A percentile compares a stretch with the other conserved stretches of the same genome.
These are phyloP conservation scores for Drosophila ogumai DNA, from an alignment of 1,140 invertebrate species.

Conservation along the genomic window DNA sequence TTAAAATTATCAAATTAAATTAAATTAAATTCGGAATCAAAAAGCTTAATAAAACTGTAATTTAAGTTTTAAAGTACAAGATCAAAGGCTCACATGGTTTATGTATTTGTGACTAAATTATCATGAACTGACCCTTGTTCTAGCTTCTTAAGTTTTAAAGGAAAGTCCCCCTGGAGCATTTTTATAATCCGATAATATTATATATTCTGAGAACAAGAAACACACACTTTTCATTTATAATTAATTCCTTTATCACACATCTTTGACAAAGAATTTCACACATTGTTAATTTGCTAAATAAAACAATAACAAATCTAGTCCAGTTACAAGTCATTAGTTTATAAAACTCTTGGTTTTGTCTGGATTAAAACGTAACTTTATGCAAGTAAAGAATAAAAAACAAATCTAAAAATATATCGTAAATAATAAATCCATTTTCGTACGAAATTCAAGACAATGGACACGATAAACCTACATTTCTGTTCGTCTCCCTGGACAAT, in stretches of 20 bases:
- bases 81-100: too few species aligned
- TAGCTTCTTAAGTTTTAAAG: too few species aligned
- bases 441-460: background rate
- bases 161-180: background rate
- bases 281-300: background rate
- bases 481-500: constrained; percentile 11
- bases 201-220: background rate
- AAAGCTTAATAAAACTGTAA: too few species aligned
- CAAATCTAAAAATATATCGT: background rate
- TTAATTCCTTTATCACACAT: background rate
- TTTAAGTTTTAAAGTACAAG: too few species aligned
- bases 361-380: background rate
- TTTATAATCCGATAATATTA: background rate
- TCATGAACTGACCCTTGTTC: too few species aligned
- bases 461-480: background rate
- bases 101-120: too few species aligned
- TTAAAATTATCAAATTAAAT: too few species aligned
- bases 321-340: background rate
- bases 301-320: background rate
- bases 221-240: background rate
- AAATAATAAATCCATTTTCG: background rate
- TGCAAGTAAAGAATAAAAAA: background rate
- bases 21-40: too few species aligned
- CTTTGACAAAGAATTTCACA: background rate
- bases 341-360: background rate